phyloP scores from a whole-genome alignment of 1,140 invertebrate species.

The Dryas iulia region DNA sequence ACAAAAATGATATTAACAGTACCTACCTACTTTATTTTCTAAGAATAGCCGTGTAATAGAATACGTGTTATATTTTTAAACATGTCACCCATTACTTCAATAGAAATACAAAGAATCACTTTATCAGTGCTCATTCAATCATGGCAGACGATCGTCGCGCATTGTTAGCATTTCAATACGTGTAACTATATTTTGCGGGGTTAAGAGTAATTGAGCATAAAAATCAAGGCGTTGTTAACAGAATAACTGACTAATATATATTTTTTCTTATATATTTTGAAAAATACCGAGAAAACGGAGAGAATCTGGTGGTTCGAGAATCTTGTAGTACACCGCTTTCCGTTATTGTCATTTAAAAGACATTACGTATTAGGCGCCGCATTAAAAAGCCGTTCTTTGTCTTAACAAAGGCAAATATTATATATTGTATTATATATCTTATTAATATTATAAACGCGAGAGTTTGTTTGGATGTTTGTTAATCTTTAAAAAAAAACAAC shows the following conservation, averaged over 20 bases:
- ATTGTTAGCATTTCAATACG: conserved; percentile 17
- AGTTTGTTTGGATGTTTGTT: too few relatives aligned
- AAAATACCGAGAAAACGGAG: neutral
- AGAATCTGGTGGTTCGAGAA: neutral
- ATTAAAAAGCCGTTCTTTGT: too few relatives aligned
- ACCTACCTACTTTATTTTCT: neutral
- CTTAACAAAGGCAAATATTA: too few relatives aligned
- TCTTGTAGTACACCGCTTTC: too few relatives aligned
- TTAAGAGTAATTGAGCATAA: neutral
- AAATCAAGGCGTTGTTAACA: too few relatives aligned
- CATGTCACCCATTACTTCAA: neutral
- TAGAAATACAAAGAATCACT: conserved; percentile 19
- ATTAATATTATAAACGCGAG: too few relatives aligned
- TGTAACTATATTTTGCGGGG: neutral
- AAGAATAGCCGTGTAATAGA: neutral
- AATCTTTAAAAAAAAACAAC: too few relatives aligned
- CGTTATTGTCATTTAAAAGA: too few relatives aligned
- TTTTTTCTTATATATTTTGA: too few relatives aligned
- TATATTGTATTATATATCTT: too few relatives aligned
- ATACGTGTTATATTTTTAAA: neutral
- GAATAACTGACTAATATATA: too few relatives aligned
- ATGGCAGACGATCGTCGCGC: conserved; percentile 18
- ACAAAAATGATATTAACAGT: neutral
- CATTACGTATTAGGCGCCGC: too few relatives aligned
- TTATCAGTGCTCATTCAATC: conserved; percentile 25